Evolutionary conservation across 2,797 vertebrate species (phyloP).

Genomic region (Danio aesculapii): DNA sequence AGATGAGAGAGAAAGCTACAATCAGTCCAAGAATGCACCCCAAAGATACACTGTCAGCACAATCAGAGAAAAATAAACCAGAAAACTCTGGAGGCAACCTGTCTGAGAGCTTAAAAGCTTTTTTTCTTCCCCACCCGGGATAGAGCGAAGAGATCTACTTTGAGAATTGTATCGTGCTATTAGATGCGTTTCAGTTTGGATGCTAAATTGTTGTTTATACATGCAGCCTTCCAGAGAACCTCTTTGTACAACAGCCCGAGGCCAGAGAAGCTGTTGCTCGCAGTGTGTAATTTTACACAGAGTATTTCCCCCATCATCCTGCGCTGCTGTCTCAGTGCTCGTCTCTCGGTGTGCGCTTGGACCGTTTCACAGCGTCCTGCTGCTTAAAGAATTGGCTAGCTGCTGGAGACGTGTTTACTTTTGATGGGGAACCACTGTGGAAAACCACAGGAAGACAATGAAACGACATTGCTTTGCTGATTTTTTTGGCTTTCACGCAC

Average conservation of each 20-base stretch:
- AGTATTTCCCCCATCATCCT: slow-evolving; percentile 34
- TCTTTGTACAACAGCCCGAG: slow-evolving; percentile 7
- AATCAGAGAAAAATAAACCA: background rate
- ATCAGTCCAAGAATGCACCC: background rate
- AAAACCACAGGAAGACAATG: slow-evolving; percentile 19
- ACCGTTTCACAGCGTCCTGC: slow-evolving; percentile 16
- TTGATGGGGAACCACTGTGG: slow-evolving; percentile 26
- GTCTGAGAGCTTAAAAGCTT: slow-evolving; percentile 9
- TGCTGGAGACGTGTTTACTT: slow-evolving; percentile 40
- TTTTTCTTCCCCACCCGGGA: background rate
- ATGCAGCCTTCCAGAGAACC: slow-evolving; percentile 27
- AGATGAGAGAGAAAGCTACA: background rate
- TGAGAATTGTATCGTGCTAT: background rate
- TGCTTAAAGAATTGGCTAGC: slow-evolving; percentile 41
- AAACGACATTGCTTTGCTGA: background rate
- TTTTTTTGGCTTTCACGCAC: background rate
- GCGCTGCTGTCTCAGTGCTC: slow-evolving; percentile 11
- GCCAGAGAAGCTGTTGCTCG: background rate
- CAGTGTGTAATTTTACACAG: slow-evolving; percentile 30
- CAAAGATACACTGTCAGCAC: background rate
- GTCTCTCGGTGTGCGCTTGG: slow-evolving; percentile 10
- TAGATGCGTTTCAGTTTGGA: slow-evolving; percentile 11
- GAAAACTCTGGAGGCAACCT: background rate
- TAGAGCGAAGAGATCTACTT: slow-evolving; percentile 7
- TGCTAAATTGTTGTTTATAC: slow-evolving; percentile 27